phyloP scores from a whole-genome alignment of 2,797 vertebrate genomes.

The Etheostoma perlongum region DNA sequence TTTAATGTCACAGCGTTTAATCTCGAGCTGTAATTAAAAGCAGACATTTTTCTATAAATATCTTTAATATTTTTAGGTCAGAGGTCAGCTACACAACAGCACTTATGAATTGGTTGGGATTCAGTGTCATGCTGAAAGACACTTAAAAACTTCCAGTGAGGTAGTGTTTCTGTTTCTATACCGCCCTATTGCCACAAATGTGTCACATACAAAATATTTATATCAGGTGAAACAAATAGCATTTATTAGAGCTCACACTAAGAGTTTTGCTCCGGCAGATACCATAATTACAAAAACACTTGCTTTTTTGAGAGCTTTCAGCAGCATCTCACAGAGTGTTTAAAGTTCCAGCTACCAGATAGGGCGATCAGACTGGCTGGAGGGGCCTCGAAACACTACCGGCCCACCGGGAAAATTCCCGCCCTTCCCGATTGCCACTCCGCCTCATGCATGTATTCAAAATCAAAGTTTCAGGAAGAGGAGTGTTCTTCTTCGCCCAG shows the following conservation, averaged over 20 bases:
- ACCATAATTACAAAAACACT: neutral
- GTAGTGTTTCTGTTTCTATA: conserved; percentile 14
- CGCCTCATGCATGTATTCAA: too few species aligned
- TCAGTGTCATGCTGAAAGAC: neutral
- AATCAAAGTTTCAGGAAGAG: too few species aligned
- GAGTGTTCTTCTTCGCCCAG: too few species aligned
- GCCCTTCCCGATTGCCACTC: too few species aligned
- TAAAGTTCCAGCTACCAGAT: too few species aligned
- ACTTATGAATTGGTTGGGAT: conserved; percentile 2
- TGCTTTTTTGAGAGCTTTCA: neutral
- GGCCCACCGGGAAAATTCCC: too few species aligned
- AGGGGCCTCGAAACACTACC: too few species aligned
- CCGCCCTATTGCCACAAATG: neutral
- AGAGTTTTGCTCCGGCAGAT: neutral
- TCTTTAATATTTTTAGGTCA: conserved; percentile 29
- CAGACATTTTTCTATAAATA: conserved; percentile 29
- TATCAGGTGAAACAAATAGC: neutral
- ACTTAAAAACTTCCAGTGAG: neutral
- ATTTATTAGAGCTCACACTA: too few species aligned
- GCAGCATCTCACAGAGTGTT: neutral
- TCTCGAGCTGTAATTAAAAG: conserved; percentile 38
- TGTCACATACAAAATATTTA: neutral
- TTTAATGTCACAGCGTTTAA: conserved; percentile 14
- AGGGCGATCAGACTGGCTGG: too few species aligned
- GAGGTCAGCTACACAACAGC: conserved; percentile 10